Base-by-base conservation (phyloP, 2,113 vertebrate species). In the Aptenodytes forsteri region DNA sequence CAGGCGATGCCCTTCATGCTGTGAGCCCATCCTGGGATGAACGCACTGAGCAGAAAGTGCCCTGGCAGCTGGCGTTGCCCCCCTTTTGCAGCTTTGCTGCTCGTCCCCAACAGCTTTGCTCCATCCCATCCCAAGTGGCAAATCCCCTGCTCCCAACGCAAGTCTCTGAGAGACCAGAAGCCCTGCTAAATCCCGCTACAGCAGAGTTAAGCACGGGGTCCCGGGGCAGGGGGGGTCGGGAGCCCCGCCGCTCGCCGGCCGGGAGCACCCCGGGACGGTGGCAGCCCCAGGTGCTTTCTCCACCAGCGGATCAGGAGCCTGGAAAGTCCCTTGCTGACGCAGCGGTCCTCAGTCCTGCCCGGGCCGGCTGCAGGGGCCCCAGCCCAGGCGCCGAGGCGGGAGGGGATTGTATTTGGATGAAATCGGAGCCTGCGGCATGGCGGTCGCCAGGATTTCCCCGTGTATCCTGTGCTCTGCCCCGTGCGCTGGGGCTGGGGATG, bases 131-230 rank as follows among this genome's bases (percentile, higher is more conserved):
- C 61, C 36, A 4, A 5, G 30, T 11, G 25, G 11, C 58, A 46
- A 25, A 32, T 55, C 36, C 56, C 40, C 14, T 34, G 10, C 52
- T 62, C 58, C 47, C 69, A 30, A 4, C 4, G 19, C 27, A 4
- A 5, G 1, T 8, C 64, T 30, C 2, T 1, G 5, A n/a, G 59
- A 14, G 5, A 30, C 4, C 81, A 42, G 62, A 3, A 42, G 8
- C 26, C 58, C 52, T 14, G 26, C 34, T 32, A 5, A 42, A 9
- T 16, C 36, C 77, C 0, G 0, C 3, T 0, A 29, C 42, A 12
- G 7, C 11, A 3, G 61, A 13, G 44, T 17, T 23, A 50, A 65
- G 25, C 0, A 3, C 50, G 32, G 83, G 16, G 10, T 36, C 20
- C 13, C 0, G 1, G 34, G 38, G 6, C 29, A 13, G 42, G 27